phyloP scores from a whole-genome alignment of 2,797 vertebrate genomes.

The Hyperoplus immaculatus region DNA sequence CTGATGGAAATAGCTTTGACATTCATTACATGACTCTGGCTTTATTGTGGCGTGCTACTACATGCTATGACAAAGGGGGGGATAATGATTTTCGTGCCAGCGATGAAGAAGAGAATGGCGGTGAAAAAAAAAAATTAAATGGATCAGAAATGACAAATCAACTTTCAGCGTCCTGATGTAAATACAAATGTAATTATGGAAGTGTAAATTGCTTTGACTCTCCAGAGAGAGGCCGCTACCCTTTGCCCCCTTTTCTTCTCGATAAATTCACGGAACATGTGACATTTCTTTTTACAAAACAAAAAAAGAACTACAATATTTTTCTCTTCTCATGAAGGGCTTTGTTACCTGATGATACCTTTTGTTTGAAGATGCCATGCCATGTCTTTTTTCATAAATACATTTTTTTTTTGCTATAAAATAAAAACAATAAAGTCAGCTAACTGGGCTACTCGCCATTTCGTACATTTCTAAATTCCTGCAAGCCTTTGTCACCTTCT shows the following conservation, averaged over 20 bases:
- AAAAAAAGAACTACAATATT: not conserved
- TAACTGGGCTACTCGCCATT: not conserved
- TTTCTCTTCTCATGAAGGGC: slow-evolving; percentile 6
- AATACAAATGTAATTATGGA: slow-evolving; percentile 82
- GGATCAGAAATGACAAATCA: slow-evolving; percentile 78
- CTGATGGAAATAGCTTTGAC: slow-evolving; percentile 87
- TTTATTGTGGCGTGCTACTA: slow-evolving; percentile 85
- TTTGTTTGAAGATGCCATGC: not conserved
- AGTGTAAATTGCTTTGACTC: slow-evolving; percentile 80
- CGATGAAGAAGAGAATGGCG: slow-evolving; percentile 69
- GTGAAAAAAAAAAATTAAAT: slow-evolving; percentile 18
- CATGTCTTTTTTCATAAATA: too few species aligned
- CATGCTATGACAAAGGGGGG: slow-evolving; percentile 81
- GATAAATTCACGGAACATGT: slow-evolving; percentile 38
- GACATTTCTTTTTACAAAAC: slow-evolving; percentile 3
- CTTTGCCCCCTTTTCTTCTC: slow-evolving; percentile 48
- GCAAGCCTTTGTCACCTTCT: not conserved
- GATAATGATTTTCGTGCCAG: slow-evolving; percentile 78
- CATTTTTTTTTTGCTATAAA: too few species aligned
- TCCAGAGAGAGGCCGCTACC: slow-evolving; percentile 54
- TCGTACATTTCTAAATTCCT: not conserved
- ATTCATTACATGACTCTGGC: slow-evolving; percentile 85
- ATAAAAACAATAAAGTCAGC: fast-evolving
- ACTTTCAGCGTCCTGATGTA: slow-evolving; percentile 72
- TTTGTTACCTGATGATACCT: slow-evolving; percentile 3